phyloP scores from a whole-genome alignment of 2,113 vertebrate species.

The Chinchilla lanigera region DNA sequence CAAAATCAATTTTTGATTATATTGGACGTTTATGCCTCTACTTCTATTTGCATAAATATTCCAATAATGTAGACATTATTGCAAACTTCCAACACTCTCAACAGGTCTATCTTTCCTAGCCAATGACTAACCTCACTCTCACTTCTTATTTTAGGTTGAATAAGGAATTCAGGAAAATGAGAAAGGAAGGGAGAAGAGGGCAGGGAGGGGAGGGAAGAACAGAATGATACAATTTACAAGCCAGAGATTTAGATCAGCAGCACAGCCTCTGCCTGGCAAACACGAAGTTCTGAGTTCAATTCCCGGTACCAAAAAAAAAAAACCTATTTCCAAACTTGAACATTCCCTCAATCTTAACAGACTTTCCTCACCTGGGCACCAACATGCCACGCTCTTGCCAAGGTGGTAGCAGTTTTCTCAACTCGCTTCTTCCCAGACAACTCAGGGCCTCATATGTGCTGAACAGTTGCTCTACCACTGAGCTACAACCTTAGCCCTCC shows the following conservation, averaged over 20 bases:
- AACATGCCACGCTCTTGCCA: background rate
- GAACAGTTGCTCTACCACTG: background rate
- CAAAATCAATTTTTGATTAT: slow-evolving; percentile 24
- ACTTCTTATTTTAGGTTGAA: background rate
- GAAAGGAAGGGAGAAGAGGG: background rate
- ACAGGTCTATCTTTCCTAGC: slow-evolving; percentile 6
- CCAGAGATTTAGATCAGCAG: no score
- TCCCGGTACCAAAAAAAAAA: no score
- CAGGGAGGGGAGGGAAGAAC: background rate
- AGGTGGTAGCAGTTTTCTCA: slow-evolving; percentile 3
- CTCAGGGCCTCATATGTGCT: background rate
- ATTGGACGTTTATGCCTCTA: background rate
- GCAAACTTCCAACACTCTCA: background rate
- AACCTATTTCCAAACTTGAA: background rate
- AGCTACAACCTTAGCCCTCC: no score
- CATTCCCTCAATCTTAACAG: background rate
- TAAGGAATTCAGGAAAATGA: slow-evolving; percentile 4
- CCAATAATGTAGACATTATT: background rate
- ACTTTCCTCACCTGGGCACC: background rate
- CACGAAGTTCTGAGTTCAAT: no score
- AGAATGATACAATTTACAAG: background rate
- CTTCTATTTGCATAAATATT: background rate
- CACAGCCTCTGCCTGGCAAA: no score
- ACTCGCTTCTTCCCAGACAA: background rate
- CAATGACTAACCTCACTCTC: background rate